Conservation (phyloP, 2,888 invertebrate species). For the Stictocephala bisonia region DNA sequence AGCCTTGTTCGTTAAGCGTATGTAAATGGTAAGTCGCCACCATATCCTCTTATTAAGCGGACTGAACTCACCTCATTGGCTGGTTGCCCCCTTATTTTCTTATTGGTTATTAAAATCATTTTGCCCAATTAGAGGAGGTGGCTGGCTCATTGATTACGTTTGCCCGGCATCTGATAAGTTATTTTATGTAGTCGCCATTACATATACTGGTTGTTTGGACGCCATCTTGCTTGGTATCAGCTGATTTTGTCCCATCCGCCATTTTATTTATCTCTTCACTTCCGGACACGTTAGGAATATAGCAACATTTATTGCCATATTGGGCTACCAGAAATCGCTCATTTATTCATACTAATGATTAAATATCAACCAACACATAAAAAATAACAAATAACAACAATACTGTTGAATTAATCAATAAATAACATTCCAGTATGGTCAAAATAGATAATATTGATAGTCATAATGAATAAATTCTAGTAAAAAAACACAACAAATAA, state of each 20-base stretch:
- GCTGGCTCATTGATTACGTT: conserved; percentile 37
- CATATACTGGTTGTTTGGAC: background rate
- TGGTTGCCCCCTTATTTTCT: conserved; percentile 35
- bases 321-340: too few relatives aligned
- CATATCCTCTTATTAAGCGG: conserved; percentile 25
- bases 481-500: too few relatives aligned
- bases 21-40: conserved; percentile 33
- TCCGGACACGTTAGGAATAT: too few relatives aligned
- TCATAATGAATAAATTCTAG: too few relatives aligned
- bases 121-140: conserved; percentile 32
- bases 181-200: conserved; percentile 13
- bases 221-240: conserved; percentile 24
- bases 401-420: too few relatives aligned
- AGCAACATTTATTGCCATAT: too few relatives aligned
- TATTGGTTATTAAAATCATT: conserved; percentile 43
- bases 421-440: too few relatives aligned
- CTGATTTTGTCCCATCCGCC: background rate
- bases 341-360: too few relatives aligned
- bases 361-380: too few relatives aligned
- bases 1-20: background rate
- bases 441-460: too few relatives aligned
- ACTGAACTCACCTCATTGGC: conserved; percentile 14
- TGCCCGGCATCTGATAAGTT: conserved; percentile 41
- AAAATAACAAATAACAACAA: too few relatives aligned
- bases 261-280: conserved; percentile 24